These are phyloP conservation scores for Megathymus violae DNA, from an alignment of 1,140 invertebrate genomes.

Conservation along the genomic window DNA sequence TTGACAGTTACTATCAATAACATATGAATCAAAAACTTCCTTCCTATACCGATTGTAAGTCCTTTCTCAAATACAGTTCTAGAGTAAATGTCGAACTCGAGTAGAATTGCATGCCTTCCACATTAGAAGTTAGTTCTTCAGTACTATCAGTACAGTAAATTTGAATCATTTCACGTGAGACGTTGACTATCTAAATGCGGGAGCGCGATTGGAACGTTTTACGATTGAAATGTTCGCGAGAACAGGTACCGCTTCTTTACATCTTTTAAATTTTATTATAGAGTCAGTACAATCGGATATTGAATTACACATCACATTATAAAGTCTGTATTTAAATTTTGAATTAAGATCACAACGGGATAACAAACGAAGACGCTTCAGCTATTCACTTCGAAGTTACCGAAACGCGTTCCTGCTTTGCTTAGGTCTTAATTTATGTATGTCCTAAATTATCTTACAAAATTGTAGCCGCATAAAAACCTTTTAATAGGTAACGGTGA, in stretches of 20 bases:
- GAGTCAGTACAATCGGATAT: not conserved
- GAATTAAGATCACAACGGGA: too few relatives aligned
- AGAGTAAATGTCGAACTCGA: too few relatives aligned
- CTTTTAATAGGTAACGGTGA: constrained; percentile 18
- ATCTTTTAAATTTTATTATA: constrained; percentile 66
- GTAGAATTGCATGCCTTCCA: too few relatives aligned
- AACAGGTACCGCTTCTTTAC: constrained; percentile 30
- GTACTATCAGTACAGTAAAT: too few relatives aligned
- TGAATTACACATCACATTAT: too few relatives aligned
- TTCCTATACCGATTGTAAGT: too few relatives aligned
- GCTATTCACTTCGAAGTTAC: not conserved
- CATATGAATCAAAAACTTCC: too few relatives aligned
- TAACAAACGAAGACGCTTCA: not conserved
- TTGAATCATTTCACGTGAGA: constrained; percentile 29
- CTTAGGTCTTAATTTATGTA: not conserved
- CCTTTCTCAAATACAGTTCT: too few relatives aligned
- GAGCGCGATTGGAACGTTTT: constrained; percentile 56
- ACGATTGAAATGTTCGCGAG: constrained; percentile 69
- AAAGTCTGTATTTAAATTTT: too few relatives aligned
- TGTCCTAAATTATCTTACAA: not conserved
- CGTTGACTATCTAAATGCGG: constrained; percentile 43
- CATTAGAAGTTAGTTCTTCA: too few relatives aligned
- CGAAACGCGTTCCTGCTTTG: not conserved
- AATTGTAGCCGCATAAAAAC: constrained; percentile 5
- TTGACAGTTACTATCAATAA: too few relatives aligned